phyloP scores from a whole-genome alignment of 1,140 invertebrate genomes.

The Ips nitidus region DNA sequence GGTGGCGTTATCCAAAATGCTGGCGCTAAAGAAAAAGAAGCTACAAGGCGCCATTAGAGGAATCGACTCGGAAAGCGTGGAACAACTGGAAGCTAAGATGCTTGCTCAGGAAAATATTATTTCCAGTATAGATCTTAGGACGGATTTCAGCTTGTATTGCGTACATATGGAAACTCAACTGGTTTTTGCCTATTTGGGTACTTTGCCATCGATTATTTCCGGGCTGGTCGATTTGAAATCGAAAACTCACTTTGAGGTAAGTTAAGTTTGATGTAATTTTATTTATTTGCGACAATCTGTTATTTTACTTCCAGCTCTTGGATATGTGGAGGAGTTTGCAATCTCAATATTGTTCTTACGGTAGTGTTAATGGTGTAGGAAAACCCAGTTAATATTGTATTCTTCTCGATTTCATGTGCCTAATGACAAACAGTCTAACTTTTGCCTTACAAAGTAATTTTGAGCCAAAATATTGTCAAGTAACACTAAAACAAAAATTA shows the following conservation, averaged over 20 bases:
- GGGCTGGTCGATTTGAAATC: constrained; percentile 64
- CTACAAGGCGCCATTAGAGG: constrained; percentile 69
- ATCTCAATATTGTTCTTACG: constrained; percentile 8
- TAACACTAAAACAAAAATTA: too few relatives aligned
- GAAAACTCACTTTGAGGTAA: constrained; percentile 65
- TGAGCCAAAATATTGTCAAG: too few relatives aligned
- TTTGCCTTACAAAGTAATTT: too few relatives aligned
- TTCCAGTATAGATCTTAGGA: constrained; percentile 68
- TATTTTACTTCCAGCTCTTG: constrained; percentile 23
- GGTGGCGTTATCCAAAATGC: constrained; percentile 67
- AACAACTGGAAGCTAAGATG: constrained; percentile 69
- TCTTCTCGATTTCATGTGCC: too few relatives aligned
- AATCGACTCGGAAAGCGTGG: constrained; percentile 64
- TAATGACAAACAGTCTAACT: too few relatives aligned
- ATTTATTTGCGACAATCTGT: neutral
- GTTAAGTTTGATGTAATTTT: neutral
- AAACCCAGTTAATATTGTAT: neutral
- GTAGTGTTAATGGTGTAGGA: constrained; percentile 1
- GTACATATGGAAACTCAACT: constrained; percentile 73
- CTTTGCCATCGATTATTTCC: constrained; percentile 64
- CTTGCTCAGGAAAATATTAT: constrained; percentile 71
- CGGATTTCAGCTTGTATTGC: constrained; percentile 71
- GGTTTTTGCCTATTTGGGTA: constrained; percentile 68
- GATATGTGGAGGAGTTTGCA: constrained; percentile 32
- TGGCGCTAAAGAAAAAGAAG: constrained; percentile 68